Percentiles rank a stretch among this genome's conserved stretches.
Conservation (phyloP, 2,113 vertebrate species). For the Microtus oregoni region DNA sequence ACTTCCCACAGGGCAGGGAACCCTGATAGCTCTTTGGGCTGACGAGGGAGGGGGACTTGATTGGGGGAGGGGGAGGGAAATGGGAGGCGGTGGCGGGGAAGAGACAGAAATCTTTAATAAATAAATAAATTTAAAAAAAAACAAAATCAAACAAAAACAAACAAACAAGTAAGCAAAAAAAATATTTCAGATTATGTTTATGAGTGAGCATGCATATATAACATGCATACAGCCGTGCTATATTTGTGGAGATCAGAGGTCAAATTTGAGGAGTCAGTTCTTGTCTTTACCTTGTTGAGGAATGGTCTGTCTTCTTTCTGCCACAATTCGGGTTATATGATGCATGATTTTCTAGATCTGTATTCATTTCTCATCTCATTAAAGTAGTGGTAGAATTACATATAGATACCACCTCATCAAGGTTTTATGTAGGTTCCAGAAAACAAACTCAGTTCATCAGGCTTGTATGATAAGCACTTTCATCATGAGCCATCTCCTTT, state of each 20-base stretch:
- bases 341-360: neutral
- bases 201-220: neutral
- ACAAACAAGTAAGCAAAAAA: no score
- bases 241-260: neutral
- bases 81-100: no score
- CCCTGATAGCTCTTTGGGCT: no score
- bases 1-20: no score
- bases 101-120: no score
- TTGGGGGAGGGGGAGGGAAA: no score
- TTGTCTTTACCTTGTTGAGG: neutral
- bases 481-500: neutral
- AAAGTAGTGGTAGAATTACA: neutral
- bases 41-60: no score
- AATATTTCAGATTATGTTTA: neutral
- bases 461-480: neutral
- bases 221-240: neutral
- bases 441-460: neutral
- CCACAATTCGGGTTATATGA: neutral
- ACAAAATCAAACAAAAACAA: no score
- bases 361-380: neutral
- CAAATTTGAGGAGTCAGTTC: neutral
- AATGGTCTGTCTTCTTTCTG: neutral
- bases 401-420: neutral
- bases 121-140: no score
- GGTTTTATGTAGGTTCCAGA: neutral